A percentile compares a stretch with the other conserved stretches of the same genome.
Conservation (phyloP, 92 coral and sea anemone genomes). For the Parazoanthus atlanticus region DNA sequence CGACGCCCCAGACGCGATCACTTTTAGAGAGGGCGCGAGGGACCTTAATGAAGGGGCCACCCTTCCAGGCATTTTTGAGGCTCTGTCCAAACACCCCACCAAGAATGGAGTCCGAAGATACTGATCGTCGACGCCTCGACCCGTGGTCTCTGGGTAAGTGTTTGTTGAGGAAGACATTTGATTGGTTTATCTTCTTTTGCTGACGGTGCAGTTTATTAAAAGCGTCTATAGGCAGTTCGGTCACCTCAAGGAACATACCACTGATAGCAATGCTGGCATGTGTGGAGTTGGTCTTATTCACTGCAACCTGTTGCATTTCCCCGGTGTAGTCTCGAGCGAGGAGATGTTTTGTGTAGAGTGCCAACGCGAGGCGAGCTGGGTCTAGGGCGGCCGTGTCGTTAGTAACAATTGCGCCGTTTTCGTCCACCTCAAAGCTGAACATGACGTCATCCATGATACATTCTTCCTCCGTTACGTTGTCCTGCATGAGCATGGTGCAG, state of each 20-base stretch:
- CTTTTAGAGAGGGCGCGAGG: constrained; percentile 23
- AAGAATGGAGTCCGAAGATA: constrained; percentile 33
- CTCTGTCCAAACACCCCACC: constrained; percentile 31
- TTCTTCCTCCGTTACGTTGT: constrained; percentile 40
- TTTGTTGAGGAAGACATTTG: background rate
- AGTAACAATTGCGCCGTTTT: constrained; percentile 38
- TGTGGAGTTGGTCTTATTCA: constrained; percentile 42
- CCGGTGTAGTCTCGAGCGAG: constrained; percentile 44
- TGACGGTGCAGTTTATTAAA: constrained; percentile 6
- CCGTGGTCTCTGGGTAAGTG: constrained; percentile 8
- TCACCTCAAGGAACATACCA: constrained; percentile 45
- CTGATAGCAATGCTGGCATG: constrained; percentile 39
- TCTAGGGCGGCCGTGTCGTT: constrained; percentile 42
- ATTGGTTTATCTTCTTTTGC: constrained; percentile 4
- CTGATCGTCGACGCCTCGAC: constrained; percentile 2
- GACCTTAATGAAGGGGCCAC: constrained; percentile 44
- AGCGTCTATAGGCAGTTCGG: constrained; percentile 43
- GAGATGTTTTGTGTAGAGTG: constrained; percentile 45
- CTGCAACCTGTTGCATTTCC: constrained; percentile 38
- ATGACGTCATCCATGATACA: constrained; percentile 28
- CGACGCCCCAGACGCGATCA: constrained; percentile 18
- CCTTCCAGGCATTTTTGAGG: constrained; percentile 36
- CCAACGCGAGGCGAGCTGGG: constrained; percentile 47
- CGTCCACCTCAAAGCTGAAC: constrained; percentile 44
- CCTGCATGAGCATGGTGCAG: constrained; percentile 45